Evolutionary conservation across 30 jellyfish, hydroid and myxozoan genomes (phyloP).

Genomic region (Catostylus mosaicus): DNA sequence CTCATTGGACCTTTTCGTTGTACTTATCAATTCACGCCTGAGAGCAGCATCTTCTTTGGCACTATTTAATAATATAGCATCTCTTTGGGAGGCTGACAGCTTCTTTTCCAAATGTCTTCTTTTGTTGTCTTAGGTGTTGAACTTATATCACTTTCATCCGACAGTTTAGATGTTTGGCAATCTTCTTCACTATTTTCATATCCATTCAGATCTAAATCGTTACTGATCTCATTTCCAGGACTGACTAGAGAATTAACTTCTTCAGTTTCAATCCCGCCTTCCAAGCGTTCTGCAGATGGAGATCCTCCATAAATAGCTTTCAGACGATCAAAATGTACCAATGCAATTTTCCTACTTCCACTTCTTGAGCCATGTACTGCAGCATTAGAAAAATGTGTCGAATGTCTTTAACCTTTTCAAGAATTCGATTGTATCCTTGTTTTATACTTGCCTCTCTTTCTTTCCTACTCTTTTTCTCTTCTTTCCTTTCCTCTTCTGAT

Average conservation of each 20-base stretch:
- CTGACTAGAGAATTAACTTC: slow-evolving; percentile 20
- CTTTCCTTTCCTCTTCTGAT: slow-evolving; percentile 35
- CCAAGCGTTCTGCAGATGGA: slow-evolving; percentile 58
- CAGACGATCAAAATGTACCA: slow-evolving; percentile 55
- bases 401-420: slow-evolving; percentile 66
- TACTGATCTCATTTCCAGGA: neutral
- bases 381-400: slow-evolving; percentile 72
- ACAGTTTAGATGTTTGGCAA: slow-evolving; percentile 3
- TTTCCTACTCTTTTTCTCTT: slow-evolving; percentile 24
- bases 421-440: slow-evolving; percentile 68
- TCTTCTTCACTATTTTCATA: slow-evolving; percentile 29
- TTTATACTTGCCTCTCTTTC: slow-evolving; percentile 23
- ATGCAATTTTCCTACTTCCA: slow-evolving; percentile 69
- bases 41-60: slow-evolving; percentile 56
- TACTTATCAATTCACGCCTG: slow-evolving; percentile 53
- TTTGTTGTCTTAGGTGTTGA: slow-evolving; percentile 45
- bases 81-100: slow-evolving; percentile 61
- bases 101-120: slow-evolving; percentile 52
- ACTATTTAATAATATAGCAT: slow-evolving; percentile 25
- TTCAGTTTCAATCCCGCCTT: slow-evolving; percentile 65
- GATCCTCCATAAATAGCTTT: slow-evolving; percentile 70
- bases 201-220: slow-evolving; percentile 23
- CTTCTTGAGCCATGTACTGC: slow-evolving; percentile 68
- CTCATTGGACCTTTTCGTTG: slow-evolving; percentile 54
- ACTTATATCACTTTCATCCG: slow-evolving; percentile 1